phyloP scores from a whole-genome alignment of 1,140 invertebrate species.

The Brachionus manjavacas region DNA sequence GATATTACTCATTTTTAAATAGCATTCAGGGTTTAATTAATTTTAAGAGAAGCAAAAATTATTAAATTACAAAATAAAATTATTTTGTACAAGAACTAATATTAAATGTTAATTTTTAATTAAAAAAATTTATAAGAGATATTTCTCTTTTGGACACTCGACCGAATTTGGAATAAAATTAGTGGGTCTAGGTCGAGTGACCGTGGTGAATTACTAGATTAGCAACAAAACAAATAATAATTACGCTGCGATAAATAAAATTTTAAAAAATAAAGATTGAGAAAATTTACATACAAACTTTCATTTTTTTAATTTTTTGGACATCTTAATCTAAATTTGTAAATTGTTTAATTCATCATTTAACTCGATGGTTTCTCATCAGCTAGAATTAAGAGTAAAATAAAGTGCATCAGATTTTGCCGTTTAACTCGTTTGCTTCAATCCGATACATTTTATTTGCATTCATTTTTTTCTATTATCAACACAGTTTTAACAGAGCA shows the following conservation, averaged over 20 bases:
- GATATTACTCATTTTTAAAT: neutral
- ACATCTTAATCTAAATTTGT: neutral
- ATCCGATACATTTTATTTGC: neutral
- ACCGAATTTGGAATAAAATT: neutral
- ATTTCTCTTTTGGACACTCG: neutral
- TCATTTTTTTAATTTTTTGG: neutral
- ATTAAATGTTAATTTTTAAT: neutral
- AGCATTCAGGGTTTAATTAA: neutral
- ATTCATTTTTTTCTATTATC: neutral
- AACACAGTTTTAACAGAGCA: neutral
- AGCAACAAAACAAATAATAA: slow-evolving; percentile 1
- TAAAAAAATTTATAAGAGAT: neutral
- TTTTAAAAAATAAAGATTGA: neutral
- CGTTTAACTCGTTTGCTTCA: neutral
- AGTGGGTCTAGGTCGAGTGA: neutral
- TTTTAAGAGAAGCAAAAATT: neutral
- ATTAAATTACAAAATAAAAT: neutral
- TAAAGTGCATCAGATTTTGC: neutral
- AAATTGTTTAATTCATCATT: neutral
- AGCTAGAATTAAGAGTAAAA: neutral
- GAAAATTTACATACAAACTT: slow-evolving; percentile 31
- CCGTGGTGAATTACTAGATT: slow-evolving; percentile 10
- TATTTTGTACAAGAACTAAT: neutral
- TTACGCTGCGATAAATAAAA: neutral
- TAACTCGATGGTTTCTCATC: neutral